Base-by-base conservation (phyloP, 1,140 invertebrate species). In the Drosophila equinoxialis region DNA sequence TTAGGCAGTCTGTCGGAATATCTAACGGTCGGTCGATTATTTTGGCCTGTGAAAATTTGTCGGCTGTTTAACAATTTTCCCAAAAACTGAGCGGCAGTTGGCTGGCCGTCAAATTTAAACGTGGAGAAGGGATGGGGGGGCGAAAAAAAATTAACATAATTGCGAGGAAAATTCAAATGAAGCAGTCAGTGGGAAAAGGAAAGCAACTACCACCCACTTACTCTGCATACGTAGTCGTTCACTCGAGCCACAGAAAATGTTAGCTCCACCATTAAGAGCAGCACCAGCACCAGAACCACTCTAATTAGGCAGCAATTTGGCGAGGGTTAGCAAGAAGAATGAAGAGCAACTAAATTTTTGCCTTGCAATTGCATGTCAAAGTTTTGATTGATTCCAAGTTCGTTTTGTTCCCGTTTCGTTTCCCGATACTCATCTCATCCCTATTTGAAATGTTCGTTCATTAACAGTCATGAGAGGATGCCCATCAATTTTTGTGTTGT, bases 111-210 rank as follows among this genome's bases (percentile, higher is more conserved):
- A 63, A 71, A 65, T 58, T 48, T 14, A 35, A 62, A 68, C 61
- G 62, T 61, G 30, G 30, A 30, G 30, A 6, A 4, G 30, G 5
- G 30, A 30, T 0, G 0, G 35, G 1, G 8, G 35, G 41, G 17
- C n/a, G n/a, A 74, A 54, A 71, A 73, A 62, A 86, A 81, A 85
- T 86, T 85, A 75, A 68, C 81, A 85, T 85, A 85, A 81, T 85
- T 78, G 78, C 51, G 51, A 37, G 20, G 71, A 41, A 81, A 74
- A 85, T 71, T 79, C 65, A 77, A 84, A 84, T 80, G 59, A 35
- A 71, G 54, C 11, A 17, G 51, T 4, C 5, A 48, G 45, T 8
- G 6, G 45, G 14, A 23, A 8, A 51, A 20, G 17, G 17, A 48
- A 20, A 51, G 20, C 45, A 17, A 17, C 45, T 30, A 30, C 17